A percentile compares a stretch with the other conserved stretches of the same genome.
Evolutionary conservation across 2,888 invertebrate species (phyloP).

Genomic region (Argyresthia goedartella): DNA sequence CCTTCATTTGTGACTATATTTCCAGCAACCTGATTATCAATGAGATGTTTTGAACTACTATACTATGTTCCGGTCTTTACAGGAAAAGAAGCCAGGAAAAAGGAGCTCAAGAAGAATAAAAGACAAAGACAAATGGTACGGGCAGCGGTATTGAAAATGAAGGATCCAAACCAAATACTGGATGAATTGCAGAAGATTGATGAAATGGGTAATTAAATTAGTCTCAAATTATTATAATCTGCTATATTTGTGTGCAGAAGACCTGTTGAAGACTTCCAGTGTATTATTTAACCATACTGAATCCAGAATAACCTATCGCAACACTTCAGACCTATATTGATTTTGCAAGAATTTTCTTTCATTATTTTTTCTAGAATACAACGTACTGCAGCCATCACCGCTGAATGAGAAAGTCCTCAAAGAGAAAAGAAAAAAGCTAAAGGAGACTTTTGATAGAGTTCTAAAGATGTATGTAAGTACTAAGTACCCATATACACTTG

Average conservation of each 20-base stretch:
- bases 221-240: neutral
- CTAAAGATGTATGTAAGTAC: constrained; percentile 94
- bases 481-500: too few relatives aligned
- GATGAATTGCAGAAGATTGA: constrained; percentile 98
- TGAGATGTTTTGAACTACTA: constrained; percentile 2
- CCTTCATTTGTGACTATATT: too few relatives aligned
- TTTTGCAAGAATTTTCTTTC: neutral
- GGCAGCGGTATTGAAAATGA: constrained; percentile 96
- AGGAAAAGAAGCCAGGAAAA: constrained; percentile 98
- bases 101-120: constrained; percentile 98
- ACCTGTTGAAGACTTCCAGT: too few relatives aligned
- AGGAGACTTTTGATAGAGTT: constrained; percentile 95
- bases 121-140: constrained; percentile 96
- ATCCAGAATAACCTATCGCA: neutral
- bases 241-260: too few relatives aligned
- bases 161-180: constrained; percentile 95
- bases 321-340: neutral
- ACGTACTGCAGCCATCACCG: constrained; percentile 94
- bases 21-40: neutral
- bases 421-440: constrained; percentile 95
- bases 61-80: constrained; percentile 8
- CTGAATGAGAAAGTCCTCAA: constrained; percentile 96
- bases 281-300: neutral
- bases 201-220: constrained; percentile 86
- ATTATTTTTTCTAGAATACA: constrained; percentile 80